These are phyloP conservation scores for Ectropis crepuscularia DNA, from an alignment of 2,888 invertebrate genomes.

Conservation along the genomic window DNA sequence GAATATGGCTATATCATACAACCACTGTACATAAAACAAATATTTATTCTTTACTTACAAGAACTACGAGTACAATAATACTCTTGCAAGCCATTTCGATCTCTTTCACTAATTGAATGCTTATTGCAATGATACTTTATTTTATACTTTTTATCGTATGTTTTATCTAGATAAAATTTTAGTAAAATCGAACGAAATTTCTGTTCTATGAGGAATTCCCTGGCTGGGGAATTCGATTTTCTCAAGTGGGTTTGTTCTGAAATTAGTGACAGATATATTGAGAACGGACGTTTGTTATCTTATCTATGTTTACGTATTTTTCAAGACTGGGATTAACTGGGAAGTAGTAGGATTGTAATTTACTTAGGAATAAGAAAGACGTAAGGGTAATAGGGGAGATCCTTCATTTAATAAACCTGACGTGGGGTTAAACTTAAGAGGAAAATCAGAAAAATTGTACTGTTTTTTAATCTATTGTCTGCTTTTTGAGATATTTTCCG, in stretches of 20 bases:
- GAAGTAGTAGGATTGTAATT: too few species aligned
- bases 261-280: neutral
- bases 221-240: neutral
- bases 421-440: too few species aligned
- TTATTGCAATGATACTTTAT: slow-evolving; percentile 11
- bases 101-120: slow-evolving; percentile 14
- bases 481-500: too few species aligned
- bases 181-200: neutral
- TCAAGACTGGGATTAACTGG: too few species aligned
- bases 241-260: slow-evolving; percentile 19
- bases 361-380: too few species aligned
- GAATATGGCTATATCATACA: too few species aligned
- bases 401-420: too few species aligned
- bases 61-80: slow-evolving; percentile 13
- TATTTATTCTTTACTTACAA: slow-evolving; percentile 18
- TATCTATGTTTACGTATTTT: neutral
- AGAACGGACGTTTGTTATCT: neutral
- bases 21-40: too few species aligned
- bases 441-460: too few species aligned
- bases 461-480: too few species aligned
- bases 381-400: too few species aligned
- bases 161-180: slow-evolving; percentile 22
- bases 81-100: slow-evolving; percentile 20
- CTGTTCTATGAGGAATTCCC: slow-evolving; percentile 6
- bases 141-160: slow-evolving; percentile 34